These are phyloP conservation scores for Perizoma affinitatum DNA, from an alignment of 2,888 invertebrate genomes.

Conservation along the genomic window DNA sequence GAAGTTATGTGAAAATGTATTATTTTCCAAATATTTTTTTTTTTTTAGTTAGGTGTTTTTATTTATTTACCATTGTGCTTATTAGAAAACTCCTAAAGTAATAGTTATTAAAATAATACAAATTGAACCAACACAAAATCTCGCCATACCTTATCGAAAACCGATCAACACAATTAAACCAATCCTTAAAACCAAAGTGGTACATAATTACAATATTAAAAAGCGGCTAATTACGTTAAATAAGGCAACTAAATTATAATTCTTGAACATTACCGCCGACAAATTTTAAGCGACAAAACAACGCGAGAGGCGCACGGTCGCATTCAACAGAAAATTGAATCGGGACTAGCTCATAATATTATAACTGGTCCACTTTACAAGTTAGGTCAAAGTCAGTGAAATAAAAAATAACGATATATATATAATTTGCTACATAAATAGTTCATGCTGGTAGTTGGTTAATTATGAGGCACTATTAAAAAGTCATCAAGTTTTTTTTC, in stretches of 20 bases:
- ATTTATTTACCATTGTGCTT: too few species aligned
- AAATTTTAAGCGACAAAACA: slow-evolving; percentile 35
- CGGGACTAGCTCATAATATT: slow-evolving; percentile 31
- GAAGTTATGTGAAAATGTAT: too few species aligned
- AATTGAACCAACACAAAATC: neutral
- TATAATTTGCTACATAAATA: too few species aligned
- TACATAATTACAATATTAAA: slow-evolving; percentile 33
- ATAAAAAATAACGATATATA: too few species aligned
- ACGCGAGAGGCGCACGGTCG: slow-evolving; percentile 36
- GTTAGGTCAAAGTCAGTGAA: too few species aligned
- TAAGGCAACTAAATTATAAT: slow-evolving; percentile 32
- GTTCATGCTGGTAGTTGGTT: too few species aligned
- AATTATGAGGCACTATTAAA: too few species aligned
- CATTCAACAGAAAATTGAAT: slow-evolving; percentile 66
- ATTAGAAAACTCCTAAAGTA: too few species aligned
- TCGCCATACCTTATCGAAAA: slow-evolving; percentile 18
- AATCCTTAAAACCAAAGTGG: slow-evolving; percentile 21
- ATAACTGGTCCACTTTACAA: slow-evolving; percentile 1
- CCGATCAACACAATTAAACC: slow-evolving; percentile 24
- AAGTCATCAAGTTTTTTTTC: too few species aligned
- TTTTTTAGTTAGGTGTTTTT: too few species aligned
- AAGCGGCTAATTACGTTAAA: slow-evolving; percentile 29
- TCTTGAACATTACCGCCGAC: slow-evolving; percentile 30
- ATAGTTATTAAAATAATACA: too few species aligned
- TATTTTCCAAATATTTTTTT: too few species aligned